Evolutionary conservation across 92 coral and sea anemone species (phyloP).

Genomic region (Epizoanthus stellaris): DNA sequence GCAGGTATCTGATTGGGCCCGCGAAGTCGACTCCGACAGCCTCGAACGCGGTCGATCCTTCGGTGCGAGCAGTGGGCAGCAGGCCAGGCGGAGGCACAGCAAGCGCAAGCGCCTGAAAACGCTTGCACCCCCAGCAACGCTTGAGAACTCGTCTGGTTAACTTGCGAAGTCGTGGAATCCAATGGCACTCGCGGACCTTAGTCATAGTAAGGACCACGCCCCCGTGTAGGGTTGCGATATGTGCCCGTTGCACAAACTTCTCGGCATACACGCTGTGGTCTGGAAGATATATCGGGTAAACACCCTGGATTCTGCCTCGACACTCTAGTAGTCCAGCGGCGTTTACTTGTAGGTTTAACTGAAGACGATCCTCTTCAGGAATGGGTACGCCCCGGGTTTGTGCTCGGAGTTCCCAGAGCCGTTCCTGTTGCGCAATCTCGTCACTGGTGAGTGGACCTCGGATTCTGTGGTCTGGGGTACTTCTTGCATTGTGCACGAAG

Average conservation of each 20-base stretch:
- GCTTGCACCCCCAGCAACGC: background rate
- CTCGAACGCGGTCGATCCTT: background rate
- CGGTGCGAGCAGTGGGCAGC: background rate
- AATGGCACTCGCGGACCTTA: background rate
- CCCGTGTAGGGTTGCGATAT: background rate
- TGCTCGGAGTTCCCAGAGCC: background rate
- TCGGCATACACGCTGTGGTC: background rate
- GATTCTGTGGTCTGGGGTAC: background rate
- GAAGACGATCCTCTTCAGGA: background rate
- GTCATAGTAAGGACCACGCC: too few species aligned
- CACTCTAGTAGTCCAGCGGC: background rate
- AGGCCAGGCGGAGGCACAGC: background rate
- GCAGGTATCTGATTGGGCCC: background rate
- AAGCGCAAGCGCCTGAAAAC: background rate
- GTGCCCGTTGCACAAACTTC: background rate
- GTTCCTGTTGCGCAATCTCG: background rate
- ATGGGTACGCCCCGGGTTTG: background rate
- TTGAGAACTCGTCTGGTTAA: background rate
- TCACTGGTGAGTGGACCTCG: conserved; percentile 1
- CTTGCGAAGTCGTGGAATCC: background rate
- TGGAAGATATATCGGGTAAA: too few species aligned
- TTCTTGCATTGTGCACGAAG: background rate
- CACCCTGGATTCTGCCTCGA: background rate
- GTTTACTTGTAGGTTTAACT: conserved; percentile 2
- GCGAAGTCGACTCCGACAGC: conserved; percentile 10